Evolutionary conservation across 2,113 vertebrate genomes (phyloP).

Genomic region (Beaufortia kweichowensis): DNA sequence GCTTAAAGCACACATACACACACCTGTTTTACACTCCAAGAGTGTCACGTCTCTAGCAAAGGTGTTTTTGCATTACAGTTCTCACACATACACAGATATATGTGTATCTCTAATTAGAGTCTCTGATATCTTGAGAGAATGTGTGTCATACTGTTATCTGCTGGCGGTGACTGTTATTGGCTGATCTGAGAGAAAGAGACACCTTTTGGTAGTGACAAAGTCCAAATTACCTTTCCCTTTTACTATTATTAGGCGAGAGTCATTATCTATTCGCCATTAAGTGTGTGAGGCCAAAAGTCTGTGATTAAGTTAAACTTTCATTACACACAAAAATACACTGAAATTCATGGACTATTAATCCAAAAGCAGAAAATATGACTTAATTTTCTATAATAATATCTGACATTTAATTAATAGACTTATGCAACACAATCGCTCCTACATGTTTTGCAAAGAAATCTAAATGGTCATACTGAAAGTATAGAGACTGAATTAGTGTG

Average conservation of each 20-base stretch:
- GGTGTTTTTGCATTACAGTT: conserved; percentile 14
- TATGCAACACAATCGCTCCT: too few relatives aligned
- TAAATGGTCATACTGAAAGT: background rate
- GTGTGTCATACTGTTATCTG: background rate
- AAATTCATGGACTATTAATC: too few relatives aligned
- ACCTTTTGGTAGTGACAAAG: background rate
- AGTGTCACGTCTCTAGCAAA: background rate
- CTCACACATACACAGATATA: background rate
- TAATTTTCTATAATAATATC: too few relatives aligned
- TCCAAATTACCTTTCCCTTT: too few relatives aligned
- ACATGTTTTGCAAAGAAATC: background rate
- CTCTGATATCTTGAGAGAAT: background rate
- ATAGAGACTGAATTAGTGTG: too few relatives aligned
- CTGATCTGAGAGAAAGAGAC: conserved; percentile 21
- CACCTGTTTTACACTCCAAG: conserved; percentile 19
- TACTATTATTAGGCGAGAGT: too few relatives aligned
- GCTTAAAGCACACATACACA: conserved; percentile 7
- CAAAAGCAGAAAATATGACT: too few relatives aligned
- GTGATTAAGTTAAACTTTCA: too few relatives aligned
- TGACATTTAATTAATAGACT: too few relatives aligned
- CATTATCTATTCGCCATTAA: too few relatives aligned
- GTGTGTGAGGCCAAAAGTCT: too few relatives aligned
- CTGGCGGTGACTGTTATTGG: background rate
- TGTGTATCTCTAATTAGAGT: conserved; percentile 2
- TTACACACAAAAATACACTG: too few relatives aligned